Conservation (phyloP, 2,888 invertebrate species). For the Thymelicus lineola region DNA sequence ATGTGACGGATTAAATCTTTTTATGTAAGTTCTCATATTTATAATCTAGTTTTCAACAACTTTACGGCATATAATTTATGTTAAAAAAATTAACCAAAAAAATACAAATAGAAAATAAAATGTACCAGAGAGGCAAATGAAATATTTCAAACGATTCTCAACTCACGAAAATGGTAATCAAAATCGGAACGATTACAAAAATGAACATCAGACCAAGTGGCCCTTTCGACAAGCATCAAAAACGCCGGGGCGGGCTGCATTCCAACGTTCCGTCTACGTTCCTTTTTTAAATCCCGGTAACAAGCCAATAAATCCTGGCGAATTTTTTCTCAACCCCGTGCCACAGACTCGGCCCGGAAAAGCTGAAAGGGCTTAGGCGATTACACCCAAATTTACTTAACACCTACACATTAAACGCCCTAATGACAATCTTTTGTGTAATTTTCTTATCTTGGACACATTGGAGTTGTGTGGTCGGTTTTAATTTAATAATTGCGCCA, state of each 20-base stretch:
- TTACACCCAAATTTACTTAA: constrained; percentile 86
- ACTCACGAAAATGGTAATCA: constrained; percentile 48
- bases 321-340: constrained; percentile 71
- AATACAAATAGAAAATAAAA: background rate
- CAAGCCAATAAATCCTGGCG: constrained; percentile 84
- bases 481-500: constrained; percentile 74
- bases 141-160: constrained; percentile 24
- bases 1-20: too few relatives aligned
- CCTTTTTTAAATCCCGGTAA: constrained; percentile 83
- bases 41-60: too few relatives aligned
- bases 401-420: constrained; percentile 77
- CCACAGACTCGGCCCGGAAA: constrained; percentile 60
- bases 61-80: too few relatives aligned
- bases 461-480: constrained; percentile 59
- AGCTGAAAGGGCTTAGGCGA: constrained; percentile 74
- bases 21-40: too few relatives aligned
- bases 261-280: constrained; percentile 69
- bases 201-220: constrained; percentile 66
- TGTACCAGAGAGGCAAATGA: constrained; percentile 1
- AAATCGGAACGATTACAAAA: constrained; percentile 71
- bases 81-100: background rate
- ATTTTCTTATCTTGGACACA: constrained; percentile 72
- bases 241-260: constrained; percentile 61
- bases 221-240: constrained; percentile 67
- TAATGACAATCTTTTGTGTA: constrained; percentile 78